phyloP scores from a whole-genome alignment of 2,888 invertebrate genomes.

The Fragum whitleyi region DNA sequence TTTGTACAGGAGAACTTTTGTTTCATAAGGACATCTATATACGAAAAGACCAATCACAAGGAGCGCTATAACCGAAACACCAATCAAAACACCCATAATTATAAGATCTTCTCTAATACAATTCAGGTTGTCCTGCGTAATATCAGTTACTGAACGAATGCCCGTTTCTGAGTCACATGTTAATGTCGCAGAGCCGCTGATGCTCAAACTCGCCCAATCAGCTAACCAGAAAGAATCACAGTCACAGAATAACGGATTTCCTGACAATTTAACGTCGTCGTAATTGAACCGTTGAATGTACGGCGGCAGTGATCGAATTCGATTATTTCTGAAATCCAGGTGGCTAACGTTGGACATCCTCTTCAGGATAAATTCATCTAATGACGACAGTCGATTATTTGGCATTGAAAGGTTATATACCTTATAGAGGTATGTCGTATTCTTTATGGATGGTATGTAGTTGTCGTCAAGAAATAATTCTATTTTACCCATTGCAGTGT shows the following conservation, averaged over 20 bases:
- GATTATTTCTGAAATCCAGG: slow-evolving; percentile 43
- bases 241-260: slow-evolving; percentile 62
- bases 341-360: slow-evolving; percentile 11
- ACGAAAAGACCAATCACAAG: slow-evolving; percentile 47
- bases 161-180: slow-evolving; percentile 45
- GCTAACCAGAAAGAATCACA: slow-evolving; percentile 67
- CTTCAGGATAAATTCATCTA: slow-evolving; percentile 45
- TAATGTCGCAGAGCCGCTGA: slow-evolving; percentile 21
- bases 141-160: not conserved
- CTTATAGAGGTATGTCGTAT: slow-evolving; percentile 40
- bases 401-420: slow-evolving; percentile 57
- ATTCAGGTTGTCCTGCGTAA: slow-evolving; percentile 24
- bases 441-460: slow-evolving; percentile 37
- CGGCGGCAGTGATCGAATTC: slow-evolving; percentile 42
- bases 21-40: slow-evolving; percentile 67
- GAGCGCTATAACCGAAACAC: not conserved
- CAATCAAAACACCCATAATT: slow-evolving; percentile 25
- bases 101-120: slow-evolving; percentile 31
- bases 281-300: slow-evolving; percentile 52
- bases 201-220: slow-evolving; percentile 59
- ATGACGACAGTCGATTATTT: slow-evolving; percentile 45
- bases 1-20: slow-evolving; percentile 64
- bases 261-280: slow-evolving; percentile 39
- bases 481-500: slow-evolving; percentile 28
- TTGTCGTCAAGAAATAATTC: slow-evolving; percentile 61